Evolutionary conservation across 2,888 invertebrate genomes (phyloP).

Genomic region (Sphinx pinastri): DNA sequence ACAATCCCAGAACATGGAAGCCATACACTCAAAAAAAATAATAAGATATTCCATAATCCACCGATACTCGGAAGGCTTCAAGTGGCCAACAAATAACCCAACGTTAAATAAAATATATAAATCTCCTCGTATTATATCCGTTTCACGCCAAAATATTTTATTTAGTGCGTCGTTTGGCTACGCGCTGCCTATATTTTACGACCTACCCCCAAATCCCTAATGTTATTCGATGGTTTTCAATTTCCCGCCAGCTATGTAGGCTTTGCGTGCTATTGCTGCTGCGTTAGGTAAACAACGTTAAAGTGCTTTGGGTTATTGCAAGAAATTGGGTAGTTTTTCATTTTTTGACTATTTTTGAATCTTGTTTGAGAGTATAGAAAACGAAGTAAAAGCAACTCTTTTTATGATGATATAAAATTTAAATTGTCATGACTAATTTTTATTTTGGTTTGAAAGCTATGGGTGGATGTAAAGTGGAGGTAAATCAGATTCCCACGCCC

Average conservation of each 20-base stretch:
- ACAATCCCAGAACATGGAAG: neutral
- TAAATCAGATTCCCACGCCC: too few species aligned
- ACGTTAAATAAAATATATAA: slow-evolving; percentile 53
- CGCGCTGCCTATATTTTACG: slow-evolving; percentile 65
- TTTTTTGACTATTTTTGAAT: neutral
- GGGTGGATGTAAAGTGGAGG: too few species aligned
- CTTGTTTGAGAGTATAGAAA: too few species aligned
- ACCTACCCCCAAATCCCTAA: slow-evolving; percentile 62
- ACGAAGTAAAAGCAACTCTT: too few species aligned
- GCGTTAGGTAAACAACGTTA: slow-evolving; percentile 16
- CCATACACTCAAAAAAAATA: slow-evolving; percentile 15
- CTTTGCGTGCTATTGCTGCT: slow-evolving; percentile 29
- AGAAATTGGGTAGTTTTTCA: slow-evolving; percentile 1
- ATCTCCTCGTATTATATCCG: slow-evolving; percentile 53
- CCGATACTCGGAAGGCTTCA: neutral
- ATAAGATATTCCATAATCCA: slow-evolving; percentile 5
- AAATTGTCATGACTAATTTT: too few species aligned
- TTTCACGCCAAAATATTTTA: slow-evolving; percentile 59
- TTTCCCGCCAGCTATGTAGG: slow-evolving; percentile 57
- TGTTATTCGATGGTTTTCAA: slow-evolving; percentile 70
- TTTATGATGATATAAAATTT: neutral
- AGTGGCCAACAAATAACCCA: slow-evolving; percentile 17
- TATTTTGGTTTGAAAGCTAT: too few species aligned
- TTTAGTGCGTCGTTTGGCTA: slow-evolving; percentile 55
- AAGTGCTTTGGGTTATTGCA: slow-evolving; percentile 7